Percentiles rank a stretch among this genome's conserved stretches.
Evolutionary conservation across 2,797 vertebrate genomes (phyloP).

Genomic region (Lates japonicus): DNA sequence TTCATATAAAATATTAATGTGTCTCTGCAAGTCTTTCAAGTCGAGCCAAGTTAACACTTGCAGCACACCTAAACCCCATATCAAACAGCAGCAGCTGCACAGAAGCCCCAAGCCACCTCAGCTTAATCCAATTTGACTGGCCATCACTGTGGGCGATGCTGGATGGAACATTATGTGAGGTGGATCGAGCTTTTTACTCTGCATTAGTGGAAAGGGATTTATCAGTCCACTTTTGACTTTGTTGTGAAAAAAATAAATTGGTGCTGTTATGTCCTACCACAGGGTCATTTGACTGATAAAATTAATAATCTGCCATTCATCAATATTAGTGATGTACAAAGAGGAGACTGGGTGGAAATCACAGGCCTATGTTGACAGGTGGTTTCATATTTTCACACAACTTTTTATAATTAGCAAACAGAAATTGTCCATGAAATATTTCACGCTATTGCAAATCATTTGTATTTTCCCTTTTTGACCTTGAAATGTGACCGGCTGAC

Average conservation of each 20-base stretch:
- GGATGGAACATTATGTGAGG: slow-evolving; percentile 84
- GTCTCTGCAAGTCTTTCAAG: slow-evolving; percentile 81
- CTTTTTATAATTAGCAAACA: slow-evolving; percentile 1
- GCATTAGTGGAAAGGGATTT: slow-evolving; percentile 80
- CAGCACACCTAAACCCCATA: slow-evolving; percentile 88
- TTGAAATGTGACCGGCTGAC: slow-evolving; percentile 37
- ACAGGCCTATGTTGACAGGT: neutral
- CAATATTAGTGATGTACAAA: slow-evolving; percentile 16
- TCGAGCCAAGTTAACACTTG: slow-evolving; percentile 85
- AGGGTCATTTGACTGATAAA: slow-evolving; percentile 42
- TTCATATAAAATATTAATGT: slow-evolving; percentile 80
- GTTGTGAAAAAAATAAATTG: slow-evolving; percentile 67
- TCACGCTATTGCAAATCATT: neutral
- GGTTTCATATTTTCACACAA: neutral
- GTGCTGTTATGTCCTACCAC: slow-evolving; percentile 46
- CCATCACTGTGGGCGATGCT: slow-evolving; percentile 87
- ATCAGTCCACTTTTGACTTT: slow-evolving; percentile 79
- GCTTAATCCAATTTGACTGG: slow-evolving; percentile 90
- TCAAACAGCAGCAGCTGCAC: slow-evolving; percentile 88
- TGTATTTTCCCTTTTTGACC: slow-evolving; percentile 41
- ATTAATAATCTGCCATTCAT: slow-evolving; percentile 50
- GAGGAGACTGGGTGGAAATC: slow-evolving; percentile 5
- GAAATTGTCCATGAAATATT: slow-evolving; percentile 6
- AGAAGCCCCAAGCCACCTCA: slow-evolving; percentile 85
- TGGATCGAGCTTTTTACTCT: slow-evolving; percentile 83